A percentile compares a stretch with the other conserved stretches of the same genome.
Evolutionary conservation across 2,888 invertebrate genomes (phyloP).

Genomic region (Andrena bucephala): DNA sequence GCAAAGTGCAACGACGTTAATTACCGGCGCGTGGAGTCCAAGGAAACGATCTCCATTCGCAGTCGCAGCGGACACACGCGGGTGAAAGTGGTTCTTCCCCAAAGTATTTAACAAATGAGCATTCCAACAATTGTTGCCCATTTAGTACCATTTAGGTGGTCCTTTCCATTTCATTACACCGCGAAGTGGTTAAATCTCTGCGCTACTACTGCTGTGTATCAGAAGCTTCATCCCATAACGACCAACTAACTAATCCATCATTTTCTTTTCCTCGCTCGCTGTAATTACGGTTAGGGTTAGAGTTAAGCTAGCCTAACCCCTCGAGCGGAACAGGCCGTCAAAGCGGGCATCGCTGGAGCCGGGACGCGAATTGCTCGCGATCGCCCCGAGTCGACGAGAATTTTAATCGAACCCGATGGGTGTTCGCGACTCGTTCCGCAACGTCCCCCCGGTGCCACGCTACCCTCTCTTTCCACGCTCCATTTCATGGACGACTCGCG

Average conservation of each 20-base stretch:
- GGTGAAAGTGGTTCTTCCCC: not conserved
- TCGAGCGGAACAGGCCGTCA: not conserved
- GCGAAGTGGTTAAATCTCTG: too few species aligned
- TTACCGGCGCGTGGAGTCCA: not conserved
- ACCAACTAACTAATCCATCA: too few species aligned
- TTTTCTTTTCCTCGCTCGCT: too few species aligned
- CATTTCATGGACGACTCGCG: conserved; percentile 28
- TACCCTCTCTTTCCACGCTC: conserved; percentile 30
- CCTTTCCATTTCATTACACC: too few species aligned
- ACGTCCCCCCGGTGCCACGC: conserved; percentile 13
- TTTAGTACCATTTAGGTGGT: too few species aligned
- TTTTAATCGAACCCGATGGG: conserved; percentile 3
- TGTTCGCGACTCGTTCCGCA: not conserved
- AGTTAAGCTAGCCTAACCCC: not conserved
- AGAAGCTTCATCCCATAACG: too few species aligned
- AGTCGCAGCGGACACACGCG: not conserved
- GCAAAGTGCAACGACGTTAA: conserved; percentile 23
- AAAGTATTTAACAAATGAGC: not conserved
- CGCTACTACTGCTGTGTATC: too few species aligned
- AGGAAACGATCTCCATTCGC: conserved; percentile 1
- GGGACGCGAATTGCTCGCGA: conserved; percentile 7
- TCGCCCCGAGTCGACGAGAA: not conserved
- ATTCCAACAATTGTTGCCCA: too few species aligned
- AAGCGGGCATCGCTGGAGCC: not conserved
- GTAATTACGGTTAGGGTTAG: too few species aligned